phyloP scores from a whole-genome alignment of 2,113 vertebrate species.

The Erinaceus europaeus region DNA sequence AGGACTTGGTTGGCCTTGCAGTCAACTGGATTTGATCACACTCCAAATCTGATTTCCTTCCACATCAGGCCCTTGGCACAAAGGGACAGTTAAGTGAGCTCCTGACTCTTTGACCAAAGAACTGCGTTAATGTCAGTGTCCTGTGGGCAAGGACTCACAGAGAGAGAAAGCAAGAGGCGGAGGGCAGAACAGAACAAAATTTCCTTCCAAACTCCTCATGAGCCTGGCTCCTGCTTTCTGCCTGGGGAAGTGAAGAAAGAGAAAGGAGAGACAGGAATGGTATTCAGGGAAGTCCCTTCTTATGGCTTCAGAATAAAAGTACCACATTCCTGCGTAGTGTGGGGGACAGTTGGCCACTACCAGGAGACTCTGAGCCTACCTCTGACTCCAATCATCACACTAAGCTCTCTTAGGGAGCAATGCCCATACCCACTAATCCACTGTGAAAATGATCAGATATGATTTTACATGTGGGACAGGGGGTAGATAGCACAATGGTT shows the following conservation, averaged over 20 bases:
- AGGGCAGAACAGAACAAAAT: background rate
- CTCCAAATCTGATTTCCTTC: background rate
- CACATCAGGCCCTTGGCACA: background rate
- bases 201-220: background rate
- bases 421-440: no score
- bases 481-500: no score
- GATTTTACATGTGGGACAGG: no score
- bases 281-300: background rate
- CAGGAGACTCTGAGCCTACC: background rate
- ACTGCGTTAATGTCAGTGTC: background rate
- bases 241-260: background rate
- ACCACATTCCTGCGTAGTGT: background rate
- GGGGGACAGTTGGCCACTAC: background rate
- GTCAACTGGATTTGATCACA: background rate
- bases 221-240: background rate
- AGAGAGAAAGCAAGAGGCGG: background rate
- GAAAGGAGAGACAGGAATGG: background rate
- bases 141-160: background rate
- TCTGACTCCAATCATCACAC: background rate
- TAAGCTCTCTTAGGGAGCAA: background rate
- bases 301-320: background rate
- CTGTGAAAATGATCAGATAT: no score
- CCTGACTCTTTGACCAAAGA: background rate
- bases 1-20: background rate
- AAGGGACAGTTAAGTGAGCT: background rate